phyloP scores from a whole-genome alignment of 2,797 vertebrate species.

The Molossus molossus region DNA sequence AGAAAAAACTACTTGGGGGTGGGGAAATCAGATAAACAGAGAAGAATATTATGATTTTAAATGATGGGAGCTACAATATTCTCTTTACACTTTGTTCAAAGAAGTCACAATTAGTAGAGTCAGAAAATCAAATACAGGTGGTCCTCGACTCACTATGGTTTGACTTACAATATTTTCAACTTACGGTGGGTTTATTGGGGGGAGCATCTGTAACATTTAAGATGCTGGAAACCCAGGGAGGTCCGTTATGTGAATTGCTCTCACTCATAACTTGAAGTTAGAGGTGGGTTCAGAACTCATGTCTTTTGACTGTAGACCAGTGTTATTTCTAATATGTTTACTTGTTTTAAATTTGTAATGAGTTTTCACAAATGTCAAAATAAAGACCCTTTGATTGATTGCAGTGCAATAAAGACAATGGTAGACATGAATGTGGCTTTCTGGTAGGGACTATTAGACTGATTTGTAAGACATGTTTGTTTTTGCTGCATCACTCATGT shows the following conservation, averaged over 20 bases:
- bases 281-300: neutral
- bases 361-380: slow-evolving; percentile 87
- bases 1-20: neutral
- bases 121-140: slow-evolving; percentile 3
- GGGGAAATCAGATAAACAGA: neutral
- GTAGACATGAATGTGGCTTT: slow-evolving; percentile 74
- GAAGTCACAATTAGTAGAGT: slow-evolving; percentile 25
- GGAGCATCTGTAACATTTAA: neutral
- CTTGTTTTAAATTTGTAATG: slow-evolving; percentile 88
- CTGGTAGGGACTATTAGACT: slow-evolving; percentile 48
- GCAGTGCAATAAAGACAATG: slow-evolving; percentile 76
- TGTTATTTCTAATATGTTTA: slow-evolving; percentile 85
- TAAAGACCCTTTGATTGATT: slow-evolving; percentile 81
- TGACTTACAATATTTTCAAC: neutral
- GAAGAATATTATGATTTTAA: slow-evolving; percentile 11
- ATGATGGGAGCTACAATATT: neutral
- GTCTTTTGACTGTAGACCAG: neutral
- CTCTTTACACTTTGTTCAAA: slow-evolving; percentile 36
- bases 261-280: neutral
- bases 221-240: neutral
- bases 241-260: neutral
- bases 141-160: neutral
- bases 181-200: neutral
- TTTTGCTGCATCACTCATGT: slow-evolving; percentile 68
- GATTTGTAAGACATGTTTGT: slow-evolving; percentile 69